Evolutionary conservation across 2,113 vertebrate genomes (phyloP), one percentile per base, ranked within the genome.

Genomic region (Rhabdomys dilectus): DNA sequence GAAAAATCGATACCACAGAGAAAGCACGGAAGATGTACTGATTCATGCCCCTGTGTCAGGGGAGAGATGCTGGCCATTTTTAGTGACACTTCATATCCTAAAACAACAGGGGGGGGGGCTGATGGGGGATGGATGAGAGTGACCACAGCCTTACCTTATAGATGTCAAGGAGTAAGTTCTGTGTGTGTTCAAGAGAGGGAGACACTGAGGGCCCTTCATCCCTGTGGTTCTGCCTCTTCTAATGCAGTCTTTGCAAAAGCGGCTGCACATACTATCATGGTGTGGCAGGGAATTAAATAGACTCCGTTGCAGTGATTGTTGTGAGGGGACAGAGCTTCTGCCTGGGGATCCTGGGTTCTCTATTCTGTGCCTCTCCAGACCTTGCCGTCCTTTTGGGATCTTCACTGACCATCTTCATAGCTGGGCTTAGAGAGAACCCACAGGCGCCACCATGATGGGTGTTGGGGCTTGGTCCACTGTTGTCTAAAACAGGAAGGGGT

Each of bases 1-100:
- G 96, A 97, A 98, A 97, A 99, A 98, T 99, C 98, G 85, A 98
- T 99, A 98, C 81, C 80, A 91, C 97, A 95, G 94, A 98, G 98
- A 98, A 96, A 94, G 97, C 96, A 21, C 93, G 15, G 39, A 97
- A 98, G 98, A 98, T 31, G 89, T 62, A 0, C 34, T 98, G 98
- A 99, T 98, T 98, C 98, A 98, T 98, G 97, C 97, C 97, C 92
- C 90, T 91, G 97, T 97, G 97, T 98, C 34, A 39, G 90, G 81
- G 75, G 95, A 97, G 97, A 98, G 97, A 97, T 97, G 97, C 80
- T 97, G 97, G 96, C 96, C 97, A 76, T 98, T 98, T 98, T 96
- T 95, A 95, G 97, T 97, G 96, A 97, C 51, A 42, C 87, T 97
- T 98, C 94, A 36, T 95, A 96, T 88, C 91, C 93, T 97, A 92